A percentile compares a stretch with the other conserved stretches of the same genome.
Conservation (phyloP, 2,888 invertebrate species). For the Cryptophagus acutangulus region DNA sequence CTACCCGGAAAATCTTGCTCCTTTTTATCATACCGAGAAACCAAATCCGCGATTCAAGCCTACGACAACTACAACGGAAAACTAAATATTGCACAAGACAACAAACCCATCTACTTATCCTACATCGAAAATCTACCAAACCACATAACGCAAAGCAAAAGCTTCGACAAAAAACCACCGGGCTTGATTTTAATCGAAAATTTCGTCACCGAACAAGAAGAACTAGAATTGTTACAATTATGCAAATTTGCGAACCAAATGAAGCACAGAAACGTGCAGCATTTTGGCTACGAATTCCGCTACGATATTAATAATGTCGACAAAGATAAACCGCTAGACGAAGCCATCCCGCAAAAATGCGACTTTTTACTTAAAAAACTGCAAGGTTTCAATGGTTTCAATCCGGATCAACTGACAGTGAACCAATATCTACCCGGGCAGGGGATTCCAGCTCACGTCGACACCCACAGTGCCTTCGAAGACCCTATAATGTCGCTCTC, state of each 20-base stretch:
- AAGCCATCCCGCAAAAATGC: constrained; percentile 68
- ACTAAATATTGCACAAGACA: constrained; percentile 54
- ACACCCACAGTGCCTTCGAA: constrained; percentile 92
- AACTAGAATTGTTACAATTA: constrained; percentile 54
- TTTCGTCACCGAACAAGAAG: constrained; percentile 69
- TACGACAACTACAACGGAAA: constrained; percentile 58
- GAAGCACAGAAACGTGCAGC: constrained; percentile 81
- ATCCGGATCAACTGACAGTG: constrained; percentile 79
- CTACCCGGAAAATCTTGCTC: constrained; percentile 77
- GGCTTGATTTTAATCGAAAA: constrained; percentile 67
- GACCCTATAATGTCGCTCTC: constrained; percentile 84
- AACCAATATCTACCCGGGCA: constrained; percentile 82
- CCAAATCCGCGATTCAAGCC: constrained; percentile 53
- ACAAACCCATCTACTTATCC: constrained; percentile 61
- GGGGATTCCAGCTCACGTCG: constrained; percentile 93
- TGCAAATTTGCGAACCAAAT: constrained; percentile 53
- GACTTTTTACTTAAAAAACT: constrained; percentile 58
- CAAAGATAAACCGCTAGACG: constrained; percentile 58
- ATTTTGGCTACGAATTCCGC: constrained; percentile 88
- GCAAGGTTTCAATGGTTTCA: constrained; percentile 38
- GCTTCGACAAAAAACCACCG: constrained; percentile 52
- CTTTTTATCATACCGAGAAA: constrained; percentile 60
- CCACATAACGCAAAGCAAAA: constrained; percentile 32
- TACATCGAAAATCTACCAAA: constrained; percentile 52
- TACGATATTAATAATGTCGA: constrained; percentile 86